Conservation (phyloP, 64 coral and sea anemone species). For the Montipora cactus region DNA sequence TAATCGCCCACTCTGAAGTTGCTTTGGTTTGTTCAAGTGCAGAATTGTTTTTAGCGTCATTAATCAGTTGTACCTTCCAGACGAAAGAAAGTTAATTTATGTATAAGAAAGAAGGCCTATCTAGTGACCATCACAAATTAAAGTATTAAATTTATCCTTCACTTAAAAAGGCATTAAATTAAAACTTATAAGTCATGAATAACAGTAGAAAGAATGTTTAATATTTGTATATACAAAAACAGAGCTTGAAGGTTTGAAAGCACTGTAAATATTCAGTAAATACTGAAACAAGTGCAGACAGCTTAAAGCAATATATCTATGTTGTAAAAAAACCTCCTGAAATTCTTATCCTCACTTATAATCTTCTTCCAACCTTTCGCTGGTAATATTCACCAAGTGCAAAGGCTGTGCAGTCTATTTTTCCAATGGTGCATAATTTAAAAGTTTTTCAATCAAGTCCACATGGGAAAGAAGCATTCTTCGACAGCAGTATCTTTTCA, state of each 20-base stretch:
- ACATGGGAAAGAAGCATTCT: constrained; percentile 98
- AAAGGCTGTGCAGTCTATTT: constrained; percentile 53
- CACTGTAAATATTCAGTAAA: not conserved
- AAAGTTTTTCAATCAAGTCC: constrained; percentile 97
- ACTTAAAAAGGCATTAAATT: too few species aligned
- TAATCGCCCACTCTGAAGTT: too few species aligned
- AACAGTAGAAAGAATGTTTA: not conserved
- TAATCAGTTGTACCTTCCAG: too few species aligned
- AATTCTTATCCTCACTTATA: too few species aligned
- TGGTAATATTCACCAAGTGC: not conserved
- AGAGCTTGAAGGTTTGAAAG: not conserved
- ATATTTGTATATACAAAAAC: not conserved
- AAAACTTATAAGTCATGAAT: not conserved
- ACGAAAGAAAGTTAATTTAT: too few species aligned
- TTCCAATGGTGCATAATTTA: constrained; percentile 98
- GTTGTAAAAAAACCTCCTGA: not conserved
- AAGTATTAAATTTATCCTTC: too few species aligned
- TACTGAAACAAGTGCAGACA: not conserved
- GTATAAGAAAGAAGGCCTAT: too few species aligned
- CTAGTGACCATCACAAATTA: too few species aligned
- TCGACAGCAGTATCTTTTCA: constrained; percentile 97
- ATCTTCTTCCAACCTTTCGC: not conserved
- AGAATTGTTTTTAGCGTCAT: too few species aligned
- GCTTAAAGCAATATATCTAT: not conserved
- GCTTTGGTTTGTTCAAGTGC: too few species aligned